Conservation (phyloP, 2,797 vertebrate genomes). For the Clarias platycephalus region DNA sequence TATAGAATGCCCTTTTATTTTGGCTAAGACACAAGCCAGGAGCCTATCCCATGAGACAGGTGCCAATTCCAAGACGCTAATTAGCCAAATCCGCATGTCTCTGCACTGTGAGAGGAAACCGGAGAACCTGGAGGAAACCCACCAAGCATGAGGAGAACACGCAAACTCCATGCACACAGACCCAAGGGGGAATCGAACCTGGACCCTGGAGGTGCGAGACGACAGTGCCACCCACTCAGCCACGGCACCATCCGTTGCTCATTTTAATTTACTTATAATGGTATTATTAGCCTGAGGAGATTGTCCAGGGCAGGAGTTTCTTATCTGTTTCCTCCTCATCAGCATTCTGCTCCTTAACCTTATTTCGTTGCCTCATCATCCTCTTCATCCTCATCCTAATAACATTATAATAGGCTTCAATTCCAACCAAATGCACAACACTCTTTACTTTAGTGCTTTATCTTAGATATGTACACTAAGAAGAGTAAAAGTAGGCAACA, state of each 20-base stretch:
- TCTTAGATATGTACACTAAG: neutral
- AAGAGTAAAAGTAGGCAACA: neutral
- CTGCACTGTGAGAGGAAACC: no score
- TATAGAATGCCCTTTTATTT: no score
- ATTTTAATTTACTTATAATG: neutral
- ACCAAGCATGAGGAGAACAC: no score
- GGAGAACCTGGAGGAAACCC: no score
- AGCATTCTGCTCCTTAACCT: constrained; percentile 35
- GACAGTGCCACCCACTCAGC: no score
- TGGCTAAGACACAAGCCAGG: neutral
- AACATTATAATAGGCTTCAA: neutral
- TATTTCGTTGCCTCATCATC: constrained; percentile 22
- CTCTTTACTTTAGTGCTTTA: neutral
- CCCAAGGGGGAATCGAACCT: no score
- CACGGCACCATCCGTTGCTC: no score
- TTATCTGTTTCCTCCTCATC: constrained; percentile 10
- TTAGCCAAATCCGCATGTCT: no score
- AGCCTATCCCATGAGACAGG: no score
- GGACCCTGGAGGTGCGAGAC: no score
- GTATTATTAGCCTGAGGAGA: neutral
- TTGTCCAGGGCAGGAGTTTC: neutral
- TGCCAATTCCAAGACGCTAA: no score
- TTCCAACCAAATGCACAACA: neutral
- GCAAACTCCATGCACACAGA: no score
- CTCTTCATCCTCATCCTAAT: neutral